Evolutionary conservation across 2,888 invertebrate genomes (phyloP).

Genomic region (Scaptomyza parva): DNA sequence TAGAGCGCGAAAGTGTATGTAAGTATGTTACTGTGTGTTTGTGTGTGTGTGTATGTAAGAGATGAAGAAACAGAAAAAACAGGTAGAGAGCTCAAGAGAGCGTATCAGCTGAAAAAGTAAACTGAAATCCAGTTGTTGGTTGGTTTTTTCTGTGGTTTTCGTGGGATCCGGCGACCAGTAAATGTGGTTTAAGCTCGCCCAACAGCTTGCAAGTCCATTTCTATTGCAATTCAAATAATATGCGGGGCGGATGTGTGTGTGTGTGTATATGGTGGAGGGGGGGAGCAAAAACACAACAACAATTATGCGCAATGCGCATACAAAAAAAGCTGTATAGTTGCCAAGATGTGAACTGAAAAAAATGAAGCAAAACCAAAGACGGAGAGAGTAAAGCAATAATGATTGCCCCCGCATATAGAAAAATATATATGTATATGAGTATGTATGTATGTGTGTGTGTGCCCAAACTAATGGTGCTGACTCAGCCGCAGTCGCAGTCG

Average conservation of each 20-base stretch:
- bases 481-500: slow-evolving; percentile 56
- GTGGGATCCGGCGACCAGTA: slow-evolving; percentile 40
- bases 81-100: slow-evolving; percentile 41
- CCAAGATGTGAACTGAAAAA: slow-evolving; percentile 38
- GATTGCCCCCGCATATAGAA: slow-evolving; percentile 57
- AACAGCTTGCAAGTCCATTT: slow-evolving; percentile 18
- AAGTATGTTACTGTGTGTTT: background rate
- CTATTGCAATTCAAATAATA: slow-evolving; percentile 11
- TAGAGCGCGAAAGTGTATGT: slow-evolving; percentile 50
- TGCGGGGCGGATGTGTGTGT: background rate
- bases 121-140: slow-evolving; percentile 67
- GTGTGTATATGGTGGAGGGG: background rate
- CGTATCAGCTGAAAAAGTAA: slow-evolving; percentile 23
- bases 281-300: slow-evolving; percentile 26
- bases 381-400: slow-evolving; percentile 17
- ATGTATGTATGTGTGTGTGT: slow-evolving; percentile 22
- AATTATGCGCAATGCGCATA: slow-evolving; percentile 55
- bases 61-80: slow-evolving; percentile 23
- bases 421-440: slow-evolving; percentile 16
- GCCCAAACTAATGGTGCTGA: slow-evolving; percentile 75
- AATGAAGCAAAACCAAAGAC: slow-evolving; percentile 6
- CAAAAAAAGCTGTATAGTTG: slow-evolving; percentile 23
- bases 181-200: slow-evolving; percentile 25
- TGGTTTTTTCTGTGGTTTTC: slow-evolving; percentile 50
- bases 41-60: slow-evolving; percentile 28